Base-by-base conservation (phyloP, 2,113 vertebrate species). In the Cygnus buccinator region DNA sequence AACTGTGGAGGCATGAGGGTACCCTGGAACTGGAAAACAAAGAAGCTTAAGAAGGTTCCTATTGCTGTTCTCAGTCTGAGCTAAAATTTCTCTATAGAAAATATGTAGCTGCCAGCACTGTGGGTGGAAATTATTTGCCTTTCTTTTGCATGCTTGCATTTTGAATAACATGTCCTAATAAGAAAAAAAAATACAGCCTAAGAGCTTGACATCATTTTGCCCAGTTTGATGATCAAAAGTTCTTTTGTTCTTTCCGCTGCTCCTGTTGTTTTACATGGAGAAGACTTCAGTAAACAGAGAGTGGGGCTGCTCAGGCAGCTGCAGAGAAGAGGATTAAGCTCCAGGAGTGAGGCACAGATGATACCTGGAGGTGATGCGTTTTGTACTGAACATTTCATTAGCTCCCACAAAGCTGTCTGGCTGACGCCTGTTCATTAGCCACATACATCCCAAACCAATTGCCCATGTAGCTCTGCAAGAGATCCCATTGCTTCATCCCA, bases 291-390 rank as follows among this genome's bases (percentile, higher is more conserved):
- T 31, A 91, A 93, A 52, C 61, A 92, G 80, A 35, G 82, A 70
- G 78, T 0, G 0, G 4, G 7, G 68, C 90, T 84, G 76, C 87
- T 77, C 87, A 65, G 77, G 95, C 89, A 65, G 88, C 0, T 0
- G 52, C 43, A 10, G 87, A 81, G 80, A 63, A 26, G 83, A 73
- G 93, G 91, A 85, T 95, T 80, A 55, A 93, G 50, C 84, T 73
- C 87, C 46, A 52, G 78, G 93, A 73, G 71, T 0, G 67, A 83
- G 65, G 84, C 91, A 63, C 54, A 41, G 71, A 26, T 4, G 16
- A 48, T 95, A 96, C 93, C 95, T 96, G 94, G 94, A 85, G 92
- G 92, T 95, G 95, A 70, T 46, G 16, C 5, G 10, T 54, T 90
- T 90, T 62, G 90, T 74, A 26, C 58, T 48, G 67, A 87, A 89